phyloP scores from a whole-genome alignment of 2,888 invertebrate species.

The Aphrophora alni region DNA sequence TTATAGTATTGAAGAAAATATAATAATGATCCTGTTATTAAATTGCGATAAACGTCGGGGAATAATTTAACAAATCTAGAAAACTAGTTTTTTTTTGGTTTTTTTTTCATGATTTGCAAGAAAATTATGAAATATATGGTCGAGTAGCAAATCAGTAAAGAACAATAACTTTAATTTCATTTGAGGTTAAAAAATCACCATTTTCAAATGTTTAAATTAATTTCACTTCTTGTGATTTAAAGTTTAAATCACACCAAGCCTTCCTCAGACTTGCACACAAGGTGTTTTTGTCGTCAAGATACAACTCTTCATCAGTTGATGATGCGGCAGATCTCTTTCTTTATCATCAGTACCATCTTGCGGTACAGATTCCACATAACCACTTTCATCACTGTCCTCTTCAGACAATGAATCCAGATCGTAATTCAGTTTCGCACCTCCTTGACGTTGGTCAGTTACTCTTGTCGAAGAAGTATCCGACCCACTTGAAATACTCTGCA shows the following conservation, averaged over 20 bases:
- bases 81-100: too few relatives aligned
- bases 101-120: too few relatives aligned
- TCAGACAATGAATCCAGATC: slow-evolving; percentile 54
- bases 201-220: not conserved
- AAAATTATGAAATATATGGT: too few relatives aligned
- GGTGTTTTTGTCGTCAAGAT: slow-evolving; percentile 48
- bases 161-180: not conserved
- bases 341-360: slow-evolving; percentile 48
- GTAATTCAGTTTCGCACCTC: slow-evolving; percentile 42
- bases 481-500: slow-evolving; percentile 52
- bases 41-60: too few relatives aligned
- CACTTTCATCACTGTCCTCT: slow-evolving; percentile 87
- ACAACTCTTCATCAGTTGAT: slow-evolving; percentile 51
- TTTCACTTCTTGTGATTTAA: not conserved
- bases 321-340: slow-evolving; percentile 50
- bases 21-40: too few relatives aligned
- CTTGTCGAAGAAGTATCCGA: slow-evolving; percentile 57
- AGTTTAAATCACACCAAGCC: not conserved
- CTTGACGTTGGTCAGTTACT: slow-evolving; percentile 53
- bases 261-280: slow-evolving; percentile 44
- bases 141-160: too few relatives aligned
- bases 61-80: too few relatives aligned
- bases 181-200: not conserved
- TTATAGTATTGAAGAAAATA: too few relatives aligned
- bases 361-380: slow-evolving; percentile 73